These are phyloP conservation scores for Stenotaenia linearis DNA, from an alignment of 2,888 invertebrate species.

Conservation along the genomic window DNA sequence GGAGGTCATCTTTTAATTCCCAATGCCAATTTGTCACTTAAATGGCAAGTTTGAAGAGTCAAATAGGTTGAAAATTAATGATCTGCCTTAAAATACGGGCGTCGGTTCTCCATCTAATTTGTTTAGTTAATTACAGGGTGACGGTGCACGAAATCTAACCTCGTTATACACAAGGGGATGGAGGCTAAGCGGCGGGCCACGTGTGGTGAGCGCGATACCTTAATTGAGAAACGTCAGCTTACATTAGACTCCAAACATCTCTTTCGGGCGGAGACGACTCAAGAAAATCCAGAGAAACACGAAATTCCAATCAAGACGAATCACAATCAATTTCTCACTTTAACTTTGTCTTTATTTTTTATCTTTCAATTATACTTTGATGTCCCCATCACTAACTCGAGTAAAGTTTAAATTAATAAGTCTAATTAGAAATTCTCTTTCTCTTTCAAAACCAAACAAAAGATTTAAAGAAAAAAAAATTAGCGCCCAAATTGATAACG, in stretches of 20 bases:
- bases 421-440: background rate
- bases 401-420: too few species aligned
- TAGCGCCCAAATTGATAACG: slow-evolving; percentile 12
- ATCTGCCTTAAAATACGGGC: slow-evolving; percentile 19
- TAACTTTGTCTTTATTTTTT: background rate
- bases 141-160: slow-evolving; percentile 26
- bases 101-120: slow-evolving; percentile 17
- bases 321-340: slow-evolving; percentile 15
- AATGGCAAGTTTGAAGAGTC: slow-evolving; percentile 16
- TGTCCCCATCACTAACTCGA: background rate
- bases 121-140: slow-evolving; percentile 26
- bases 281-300: slow-evolving; percentile 6
- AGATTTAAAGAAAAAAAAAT: slow-evolving; percentile 6
- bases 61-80: slow-evolving; percentile 16
- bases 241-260: slow-evolving; percentile 12
- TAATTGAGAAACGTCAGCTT: slow-evolving; percentile 22
- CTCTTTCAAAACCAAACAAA: background rate
- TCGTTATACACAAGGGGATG: slow-evolving; percentile 22
- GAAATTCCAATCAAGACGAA: slow-evolving; percentile 1
- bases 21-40: slow-evolving; percentile 17
- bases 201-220: slow-evolving; percentile 26
- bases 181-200: slow-evolving; percentile 26
- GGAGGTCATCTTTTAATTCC: background rate
- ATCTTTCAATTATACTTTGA: background rate
- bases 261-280: slow-evolving; percentile 19